Conservation (phyloP, 2,113 vertebrate species). For the cat (Felis catus) region DNA sequence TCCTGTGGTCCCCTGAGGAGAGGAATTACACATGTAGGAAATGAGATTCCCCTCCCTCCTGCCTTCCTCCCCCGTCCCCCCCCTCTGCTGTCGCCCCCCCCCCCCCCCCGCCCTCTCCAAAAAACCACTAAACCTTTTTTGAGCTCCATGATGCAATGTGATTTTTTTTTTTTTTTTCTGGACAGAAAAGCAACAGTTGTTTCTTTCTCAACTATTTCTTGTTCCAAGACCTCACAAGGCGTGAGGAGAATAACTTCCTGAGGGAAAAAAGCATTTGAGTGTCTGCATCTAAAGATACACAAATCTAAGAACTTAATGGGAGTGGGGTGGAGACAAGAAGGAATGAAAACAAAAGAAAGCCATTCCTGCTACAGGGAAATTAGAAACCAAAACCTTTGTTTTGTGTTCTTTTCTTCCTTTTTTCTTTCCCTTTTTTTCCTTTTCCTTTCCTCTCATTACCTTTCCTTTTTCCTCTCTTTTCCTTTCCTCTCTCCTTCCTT, state of each 20-base stretch:
- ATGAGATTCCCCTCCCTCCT: background rate
- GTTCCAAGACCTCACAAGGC: slow-evolving; percentile 75
- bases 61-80: background rate
- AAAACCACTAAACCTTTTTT: background rate
- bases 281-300: slow-evolving; percentile 58
- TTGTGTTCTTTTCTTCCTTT: background rate
- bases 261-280: slow-evolving; percentile 48
- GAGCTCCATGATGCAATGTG: slow-evolving; percentile 21
- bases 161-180: slow-evolving; percentile 66
- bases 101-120: background rate
- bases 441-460: background rate
- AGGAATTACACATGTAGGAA: background rate
- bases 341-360: background rate
- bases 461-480: background rate
- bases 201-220: slow-evolving; percentile 58
- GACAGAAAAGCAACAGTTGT: background rate
- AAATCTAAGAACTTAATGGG: slow-evolving; percentile 63
- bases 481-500: accelerated
- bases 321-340: background rate
- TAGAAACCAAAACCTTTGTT: background rate
- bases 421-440: background rate
- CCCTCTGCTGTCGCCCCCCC: background rate
- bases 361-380: background rate
- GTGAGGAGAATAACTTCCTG: slow-evolving; percentile 65
- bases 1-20: background rate